A percentile compares a stretch with the other conserved stretches of the same genome.
Conservation (phyloP, 2,113 vertebrate genomes). For the Gobiocypris rarus region DNA sequence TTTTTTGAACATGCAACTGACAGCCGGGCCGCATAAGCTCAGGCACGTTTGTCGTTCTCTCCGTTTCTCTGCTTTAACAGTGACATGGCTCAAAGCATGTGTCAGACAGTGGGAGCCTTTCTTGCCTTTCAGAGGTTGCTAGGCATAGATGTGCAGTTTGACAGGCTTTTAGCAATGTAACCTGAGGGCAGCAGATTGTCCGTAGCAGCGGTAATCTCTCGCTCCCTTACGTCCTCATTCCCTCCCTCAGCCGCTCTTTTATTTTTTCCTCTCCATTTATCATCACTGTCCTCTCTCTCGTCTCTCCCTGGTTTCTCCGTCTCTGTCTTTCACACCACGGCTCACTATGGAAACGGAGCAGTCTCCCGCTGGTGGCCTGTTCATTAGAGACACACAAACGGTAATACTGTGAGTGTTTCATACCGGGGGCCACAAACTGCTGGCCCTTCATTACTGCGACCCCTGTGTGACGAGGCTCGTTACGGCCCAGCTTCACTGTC, state of each 20-base stretch:
- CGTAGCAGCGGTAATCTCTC: conserved; percentile 50
- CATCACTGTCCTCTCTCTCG: conserved; percentile 31
- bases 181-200: conserved; percentile 68
- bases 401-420: too few species aligned
- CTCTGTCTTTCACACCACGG: not conserved
- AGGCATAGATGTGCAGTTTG: conserved; percentile 62
- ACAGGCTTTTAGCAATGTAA: conserved; percentile 71
- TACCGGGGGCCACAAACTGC: conserved; percentile 23
- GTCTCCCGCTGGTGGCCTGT: conserved; percentile 38
- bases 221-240: conserved; percentile 14
- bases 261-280: not conserved
- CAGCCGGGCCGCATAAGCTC: not conserved
- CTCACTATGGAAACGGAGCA: conserved; percentile 46
- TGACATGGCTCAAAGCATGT: conserved; percentile 46
- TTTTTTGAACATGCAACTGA: too few species aligned
- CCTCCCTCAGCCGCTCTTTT: not conserved
- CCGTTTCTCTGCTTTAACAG: conserved; percentile 28
- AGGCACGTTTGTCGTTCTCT: not conserved
- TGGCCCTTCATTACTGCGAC: conserved; percentile 23
- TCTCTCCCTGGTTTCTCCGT: conserved; percentile 39
- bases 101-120: conserved; percentile 50
- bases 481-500: too few species aligned
- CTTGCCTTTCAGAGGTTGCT: conserved; percentile 62
- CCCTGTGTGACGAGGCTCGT: conserved; percentile 5
- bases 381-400: conserved; percentile 48